A percentile compares a stretch with the other conserved stretches of the same genome.
Conservation (phyloP, 37 sponge, comb jelly and placozoan species). For the Axinella damicornis region DNA sequence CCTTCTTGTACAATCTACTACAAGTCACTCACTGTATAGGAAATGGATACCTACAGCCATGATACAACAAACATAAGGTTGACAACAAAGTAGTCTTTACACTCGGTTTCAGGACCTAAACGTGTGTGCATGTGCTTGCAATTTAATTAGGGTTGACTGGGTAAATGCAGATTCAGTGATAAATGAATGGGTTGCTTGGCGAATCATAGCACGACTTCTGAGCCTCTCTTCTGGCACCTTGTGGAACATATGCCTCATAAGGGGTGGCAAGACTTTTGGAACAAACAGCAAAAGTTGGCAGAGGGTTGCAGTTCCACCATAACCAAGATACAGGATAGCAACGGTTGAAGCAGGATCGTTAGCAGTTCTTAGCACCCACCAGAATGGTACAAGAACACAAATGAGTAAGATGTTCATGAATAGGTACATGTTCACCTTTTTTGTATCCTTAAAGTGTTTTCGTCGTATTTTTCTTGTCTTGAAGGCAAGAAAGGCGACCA, state of each 20-base stretch:
- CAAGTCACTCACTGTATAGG: too few species aligned
- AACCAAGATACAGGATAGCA: slow-evolving; percentile 5
- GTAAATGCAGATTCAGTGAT: too few species aligned
- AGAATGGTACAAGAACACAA: slow-evolving; percentile 12
- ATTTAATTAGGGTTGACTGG: too few species aligned
- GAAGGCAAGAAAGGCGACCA: slow-evolving; percentile 25
- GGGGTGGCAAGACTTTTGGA: slow-evolving; percentile 27
- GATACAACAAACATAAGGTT: too few species aligned
- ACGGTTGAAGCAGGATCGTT: background rate
- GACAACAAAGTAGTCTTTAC: too few species aligned
- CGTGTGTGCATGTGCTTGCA: too few species aligned
- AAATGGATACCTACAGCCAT: too few species aligned
- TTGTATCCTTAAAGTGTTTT: slow-evolving; percentile 54
- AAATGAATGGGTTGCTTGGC: too few species aligned
- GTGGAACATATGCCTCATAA: slow-evolving; percentile 1
- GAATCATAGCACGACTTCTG: too few species aligned
- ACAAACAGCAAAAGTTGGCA: slow-evolving; percentile 40
- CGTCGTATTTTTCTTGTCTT: slow-evolving; percentile 40
- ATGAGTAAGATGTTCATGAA: slow-evolving; percentile 3
- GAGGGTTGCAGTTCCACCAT: background rate
- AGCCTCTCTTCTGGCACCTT: background rate
- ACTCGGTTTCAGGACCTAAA: too few species aligned
- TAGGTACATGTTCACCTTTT: slow-evolving; percentile 34
- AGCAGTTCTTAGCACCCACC: background rate
- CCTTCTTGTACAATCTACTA: too few species aligned